Conservation (phyloP, 2,888 invertebrate genomes). For the Drosophila anomelani region DNA sequence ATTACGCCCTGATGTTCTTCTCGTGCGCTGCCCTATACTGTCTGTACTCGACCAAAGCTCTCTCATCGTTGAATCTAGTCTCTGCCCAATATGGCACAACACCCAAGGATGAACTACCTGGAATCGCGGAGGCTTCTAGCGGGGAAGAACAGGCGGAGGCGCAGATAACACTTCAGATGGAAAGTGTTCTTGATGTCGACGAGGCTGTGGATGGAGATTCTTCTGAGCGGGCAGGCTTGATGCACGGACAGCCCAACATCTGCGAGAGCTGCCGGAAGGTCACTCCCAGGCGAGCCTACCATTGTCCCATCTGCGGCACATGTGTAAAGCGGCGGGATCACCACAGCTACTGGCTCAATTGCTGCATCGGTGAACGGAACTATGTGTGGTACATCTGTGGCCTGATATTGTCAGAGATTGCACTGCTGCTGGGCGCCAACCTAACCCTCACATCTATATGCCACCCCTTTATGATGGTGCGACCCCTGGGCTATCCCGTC, state of each 20-base stretch:
- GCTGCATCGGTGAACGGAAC: conserved; percentile 93
- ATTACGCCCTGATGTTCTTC: conserved; percentile 85
- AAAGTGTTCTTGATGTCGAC: conserved; percentile 69
- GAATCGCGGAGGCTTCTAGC: conserved; percentile 79
- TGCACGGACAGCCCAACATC: conserved; percentile 79
- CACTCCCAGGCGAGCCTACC: conserved; percentile 89
- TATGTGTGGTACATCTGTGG: conserved; percentile 90
- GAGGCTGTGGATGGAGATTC: conserved; percentile 42
- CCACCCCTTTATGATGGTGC: conserved; percentile 87
- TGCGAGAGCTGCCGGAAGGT: conserved; percentile 88
- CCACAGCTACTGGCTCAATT: conserved; percentile 93
- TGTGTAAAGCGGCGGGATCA: conserved; percentile 92
- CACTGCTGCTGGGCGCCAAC: conserved; percentile 91
- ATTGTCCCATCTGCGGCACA: conserved; percentile 93
- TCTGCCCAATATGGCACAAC: conserved; percentile 71
- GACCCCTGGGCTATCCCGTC: conserved; percentile 84
- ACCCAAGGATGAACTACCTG: conserved; percentile 81
- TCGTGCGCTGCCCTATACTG: conserved; percentile 71
- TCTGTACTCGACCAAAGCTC: conserved; percentile 73
- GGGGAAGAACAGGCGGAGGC: conserved; percentile 81
- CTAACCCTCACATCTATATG: conserved; percentile 93
- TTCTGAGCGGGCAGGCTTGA: conserved; percentile 71
- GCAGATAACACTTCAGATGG: conserved; percentile 73
- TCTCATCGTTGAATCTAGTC: conserved; percentile 81
- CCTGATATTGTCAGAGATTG: conserved; percentile 88